phyloP scores from a whole-genome alignment of 2,113 vertebrate species.

The Cricetomys ansorgei region DNA sequence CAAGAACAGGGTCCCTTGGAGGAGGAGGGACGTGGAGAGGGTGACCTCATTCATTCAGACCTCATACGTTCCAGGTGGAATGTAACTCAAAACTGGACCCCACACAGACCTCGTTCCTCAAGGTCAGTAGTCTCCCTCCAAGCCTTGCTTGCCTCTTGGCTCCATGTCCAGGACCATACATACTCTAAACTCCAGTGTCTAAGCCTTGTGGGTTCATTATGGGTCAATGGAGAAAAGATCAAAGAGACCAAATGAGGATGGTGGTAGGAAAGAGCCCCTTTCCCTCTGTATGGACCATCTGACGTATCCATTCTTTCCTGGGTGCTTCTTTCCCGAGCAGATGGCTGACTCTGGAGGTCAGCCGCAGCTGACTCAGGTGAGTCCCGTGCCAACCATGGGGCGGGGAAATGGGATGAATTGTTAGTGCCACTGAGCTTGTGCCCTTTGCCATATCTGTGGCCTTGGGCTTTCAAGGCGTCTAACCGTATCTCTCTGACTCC shows the following conservation, averaged over 20 bases:
- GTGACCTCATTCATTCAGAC: conserved; percentile 50
- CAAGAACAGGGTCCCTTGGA: not conserved
- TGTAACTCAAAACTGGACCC: conserved; percentile 83
- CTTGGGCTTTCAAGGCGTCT: not conserved
- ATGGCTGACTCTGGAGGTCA: conserved; percentile 96
- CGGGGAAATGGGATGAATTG: not conserved
- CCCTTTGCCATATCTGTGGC: not conserved
- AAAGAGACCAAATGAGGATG: not conserved
- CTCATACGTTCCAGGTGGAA: conserved; percentile 85
- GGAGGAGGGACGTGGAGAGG: not conserved
- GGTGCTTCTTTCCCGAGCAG: conserved; percentile 81
- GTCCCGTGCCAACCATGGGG: not conserved
- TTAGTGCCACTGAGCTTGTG: not conserved
- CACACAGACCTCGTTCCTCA: conserved; percentile 82
- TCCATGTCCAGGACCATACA: not conserved
- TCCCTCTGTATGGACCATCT: not conserved
- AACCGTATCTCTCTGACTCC: not conserved
- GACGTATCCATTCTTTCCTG: conserved; percentile 42
- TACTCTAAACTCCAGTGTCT: not conserved
- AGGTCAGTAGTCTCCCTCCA: conserved; percentile 70
- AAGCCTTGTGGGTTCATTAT: conserved; percentile 1
- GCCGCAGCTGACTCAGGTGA: conserved; percentile 94
- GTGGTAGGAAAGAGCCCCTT: not conserved
- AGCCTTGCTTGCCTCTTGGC: not conserved
- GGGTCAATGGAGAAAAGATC: not conserved